Conservation (phyloP, 2,888 invertebrate genomes). For the Automeris io region DNA sequence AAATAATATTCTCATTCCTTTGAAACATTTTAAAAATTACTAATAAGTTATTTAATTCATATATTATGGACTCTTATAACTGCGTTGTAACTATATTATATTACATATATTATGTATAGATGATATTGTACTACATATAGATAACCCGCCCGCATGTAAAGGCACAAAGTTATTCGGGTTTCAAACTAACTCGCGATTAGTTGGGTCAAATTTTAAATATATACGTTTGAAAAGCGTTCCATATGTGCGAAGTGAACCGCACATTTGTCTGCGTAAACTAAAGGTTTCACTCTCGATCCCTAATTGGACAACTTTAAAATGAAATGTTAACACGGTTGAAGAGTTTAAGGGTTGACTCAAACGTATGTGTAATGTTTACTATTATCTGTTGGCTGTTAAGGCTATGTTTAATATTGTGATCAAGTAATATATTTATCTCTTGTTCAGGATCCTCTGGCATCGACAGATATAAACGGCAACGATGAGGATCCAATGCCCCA, state of each 20-base stretch:
- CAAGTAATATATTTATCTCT: neutral
- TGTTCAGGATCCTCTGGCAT: conserved; percentile 92
- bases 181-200: conserved; percentile 3
- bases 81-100: too few species aligned
- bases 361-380: neutral
- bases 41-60: too few species aligned
- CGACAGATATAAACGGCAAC: conserved; percentile 97
- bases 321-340: neutral
- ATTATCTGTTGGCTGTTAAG: neutral
- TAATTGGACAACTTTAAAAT: conserved; percentile 1
- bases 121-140: too few species aligned
- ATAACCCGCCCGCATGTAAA: conserved; percentile 19
- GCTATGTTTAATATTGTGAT: neutral
- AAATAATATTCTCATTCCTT: too few species aligned
- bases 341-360: neutral
- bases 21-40: too few species aligned
- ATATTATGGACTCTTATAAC: too few species aligned
- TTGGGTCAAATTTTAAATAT: conserved; percentile 1
- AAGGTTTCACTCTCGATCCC: neutral
- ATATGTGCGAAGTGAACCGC: neutral
- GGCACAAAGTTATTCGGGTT: conserved; percentile 16
- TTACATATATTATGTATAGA: too few species aligned
- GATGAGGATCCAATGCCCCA: conserved; percentile 98
- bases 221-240: conserved; percentile 1
- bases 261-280: conserved; percentile 3